Percentiles rank a stretch among this genome's conserved stretches.
phyloP scores from a whole-genome alignment of 2,888 invertebrate genomes.

The Gymnocheta viridis region DNA sequence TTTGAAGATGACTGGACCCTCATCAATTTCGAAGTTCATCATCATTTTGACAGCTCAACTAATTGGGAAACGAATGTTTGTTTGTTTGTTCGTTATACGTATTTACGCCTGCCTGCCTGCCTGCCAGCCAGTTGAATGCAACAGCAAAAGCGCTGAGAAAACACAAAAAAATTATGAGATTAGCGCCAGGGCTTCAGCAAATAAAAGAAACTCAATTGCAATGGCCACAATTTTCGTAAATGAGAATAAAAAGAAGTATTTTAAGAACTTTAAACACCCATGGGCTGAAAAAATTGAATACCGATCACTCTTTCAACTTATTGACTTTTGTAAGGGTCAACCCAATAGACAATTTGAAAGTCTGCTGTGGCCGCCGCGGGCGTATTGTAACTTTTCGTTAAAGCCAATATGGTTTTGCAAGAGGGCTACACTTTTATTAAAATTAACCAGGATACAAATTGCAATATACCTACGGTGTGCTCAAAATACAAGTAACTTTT shows the following conservation, averaged over 20 bases:
- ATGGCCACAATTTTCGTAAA: slow-evolving; percentile 13
- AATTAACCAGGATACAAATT: no score
- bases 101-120: slow-evolving; percentile 15
- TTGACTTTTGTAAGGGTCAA: slow-evolving; percentile 37
- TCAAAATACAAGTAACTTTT: no score
- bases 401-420: no score
- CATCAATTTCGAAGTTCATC: slow-evolving; percentile 77
- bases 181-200: slow-evolving; percentile 75
- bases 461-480: no score
- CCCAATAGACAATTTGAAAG: background rate
- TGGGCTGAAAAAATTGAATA: slow-evolving; percentile 53
- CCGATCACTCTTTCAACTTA: slow-evolving; percentile 60
- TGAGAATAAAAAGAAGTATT: background rate
- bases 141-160: slow-evolving; percentile 38
- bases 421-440: no score
- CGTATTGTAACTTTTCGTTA: background rate
- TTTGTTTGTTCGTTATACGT: slow-evolving; percentile 21
- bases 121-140: slow-evolving; percentile 7
- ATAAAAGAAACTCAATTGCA: slow-evolving; percentile 17
- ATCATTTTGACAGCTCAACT: slow-evolving; percentile 81
- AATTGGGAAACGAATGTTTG: slow-evolving; percentile 77
- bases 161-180: slow-evolving; percentile 78
- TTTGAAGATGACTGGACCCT: slow-evolving; percentile 74
- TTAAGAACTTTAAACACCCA: slow-evolving; percentile 36
- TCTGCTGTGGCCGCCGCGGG: accelerated